These are phyloP conservation scores for Tadarida brasiliensis DNA, from an alignment of 2,797 vertebrate species.

Conservation along the genomic window DNA sequence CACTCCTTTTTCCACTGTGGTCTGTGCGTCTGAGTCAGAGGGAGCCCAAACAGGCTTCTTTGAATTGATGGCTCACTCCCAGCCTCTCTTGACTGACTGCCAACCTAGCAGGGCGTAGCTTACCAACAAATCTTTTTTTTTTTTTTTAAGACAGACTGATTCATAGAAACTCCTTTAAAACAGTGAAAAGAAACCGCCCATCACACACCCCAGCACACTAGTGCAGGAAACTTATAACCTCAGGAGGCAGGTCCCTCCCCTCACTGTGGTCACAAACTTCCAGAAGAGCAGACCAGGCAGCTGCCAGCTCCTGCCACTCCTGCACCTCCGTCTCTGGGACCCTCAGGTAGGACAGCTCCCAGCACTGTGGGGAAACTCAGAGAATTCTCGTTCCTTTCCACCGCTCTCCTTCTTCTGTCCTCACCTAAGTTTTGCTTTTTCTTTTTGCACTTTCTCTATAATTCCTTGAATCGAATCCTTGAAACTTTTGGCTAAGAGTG, in stretches of 20 bases:
- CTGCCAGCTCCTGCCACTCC: constrained; percentile 67
- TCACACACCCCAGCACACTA: constrained; percentile 84
- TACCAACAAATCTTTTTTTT: constrained; percentile 82
- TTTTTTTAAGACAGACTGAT: constrained; percentile 89
- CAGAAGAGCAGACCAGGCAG: constrained; percentile 29
- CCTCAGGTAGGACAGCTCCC: constrained; percentile 83
- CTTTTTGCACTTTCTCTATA: background rate
- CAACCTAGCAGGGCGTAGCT: constrained; percentile 88
- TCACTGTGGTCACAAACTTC: constrained; percentile 75
- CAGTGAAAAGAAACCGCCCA: constrained; percentile 87
- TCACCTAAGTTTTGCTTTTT: background rate
- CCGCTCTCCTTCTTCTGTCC: background rate
- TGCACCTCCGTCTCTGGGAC: background rate
- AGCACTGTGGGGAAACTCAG: rapidly evolving
- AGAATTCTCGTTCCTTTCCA: background rate
- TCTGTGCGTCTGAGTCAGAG: constrained; percentile 87
- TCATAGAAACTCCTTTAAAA: constrained; percentile 91
- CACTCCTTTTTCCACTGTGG: constrained; percentile 88
- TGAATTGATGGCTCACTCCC: constrained; percentile 88
- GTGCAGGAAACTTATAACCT: constrained; percentile 87
- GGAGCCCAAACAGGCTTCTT: constrained; percentile 84
- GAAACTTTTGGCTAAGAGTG: background rate
- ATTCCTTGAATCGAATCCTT: background rate
- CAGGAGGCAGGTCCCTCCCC: constrained; percentile 83
- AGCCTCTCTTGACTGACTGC: constrained; percentile 86